A percentile compares a stretch with the other conserved stretches of the same genome.
phyloP scores from a whole-genome alignment of 2,888 invertebrate species.

The Aelia acuminata region DNA sequence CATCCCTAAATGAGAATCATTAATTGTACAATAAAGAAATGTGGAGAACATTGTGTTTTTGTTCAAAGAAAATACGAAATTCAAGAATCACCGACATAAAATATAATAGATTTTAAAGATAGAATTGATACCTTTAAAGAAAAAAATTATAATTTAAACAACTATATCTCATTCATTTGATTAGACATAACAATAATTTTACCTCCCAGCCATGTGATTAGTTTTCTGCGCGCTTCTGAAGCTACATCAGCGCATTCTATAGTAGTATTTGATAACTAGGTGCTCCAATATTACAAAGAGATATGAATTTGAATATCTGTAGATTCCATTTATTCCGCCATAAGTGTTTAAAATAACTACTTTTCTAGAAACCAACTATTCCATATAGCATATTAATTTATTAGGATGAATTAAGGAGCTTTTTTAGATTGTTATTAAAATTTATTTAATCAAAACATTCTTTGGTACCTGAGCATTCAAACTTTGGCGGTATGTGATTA shows the following conservation, averaged over 20 bases:
- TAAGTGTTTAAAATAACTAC: not conserved
- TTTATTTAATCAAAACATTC: not conserved
- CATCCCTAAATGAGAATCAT: not conserved
- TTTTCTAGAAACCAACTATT: not conserved
- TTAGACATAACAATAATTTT: conserved; percentile 10
- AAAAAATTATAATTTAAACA: not conserved
- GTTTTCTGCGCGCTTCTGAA: conserved; percentile 56
- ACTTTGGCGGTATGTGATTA: conserved; percentile 56
- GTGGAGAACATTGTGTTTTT: not conserved
- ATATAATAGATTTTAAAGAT: not conserved
- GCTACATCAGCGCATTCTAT: conserved; percentile 20
- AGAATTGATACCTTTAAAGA: too few species aligned
- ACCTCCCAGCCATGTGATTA: conserved; percentile 56
- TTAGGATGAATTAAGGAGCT: not conserved
- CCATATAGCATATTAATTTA: not conserved
- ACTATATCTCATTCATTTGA: not conserved
- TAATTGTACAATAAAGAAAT: not conserved
- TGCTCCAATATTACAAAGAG: conserved; percentile 8
- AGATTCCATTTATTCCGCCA: not conserved
- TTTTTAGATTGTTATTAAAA: not conserved
- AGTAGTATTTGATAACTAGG: not conserved
- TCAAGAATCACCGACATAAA: not conserved
- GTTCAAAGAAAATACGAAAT: not conserved
- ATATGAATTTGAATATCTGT: not conserved
- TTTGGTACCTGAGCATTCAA: conserved; percentile 27